Evolutionary conservation across 2,888 invertebrate species (phyloP), one percentile per base, ranked within the genome.

Genomic region (Lucinisca nassula): DNA sequence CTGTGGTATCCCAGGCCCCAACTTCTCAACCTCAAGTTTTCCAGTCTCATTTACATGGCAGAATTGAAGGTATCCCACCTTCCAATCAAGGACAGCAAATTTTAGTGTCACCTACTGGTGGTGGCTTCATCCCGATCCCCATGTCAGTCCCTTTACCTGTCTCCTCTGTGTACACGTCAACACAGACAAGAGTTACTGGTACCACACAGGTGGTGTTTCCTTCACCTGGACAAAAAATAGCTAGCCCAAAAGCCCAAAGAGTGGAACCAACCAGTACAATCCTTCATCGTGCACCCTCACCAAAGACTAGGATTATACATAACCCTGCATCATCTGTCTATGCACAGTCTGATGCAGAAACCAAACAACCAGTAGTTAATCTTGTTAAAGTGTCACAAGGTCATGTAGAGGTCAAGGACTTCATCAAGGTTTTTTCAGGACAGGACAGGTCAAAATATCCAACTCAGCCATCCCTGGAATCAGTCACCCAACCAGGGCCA

Each of bases 401-500:
- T 35, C 35, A 67, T 3, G 30, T 10, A 12, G 35, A 67, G 35
- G 67, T 35, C 4, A 67, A 67, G 35, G 67, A 67, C 32, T 17
- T 35, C 3, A 58, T 80, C 3, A 79, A 77, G 55, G 84, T 77
- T 14, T 84, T 40, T 55, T 72, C 84, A 21, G 37, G 61, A n/a
- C 70, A 58, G 24, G 84, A 84, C 38, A 24, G 32, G 17, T 24
- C 70, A 6, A 79, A 49, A 10, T 76, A 78, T 49, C 17, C 74
- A 21, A 51, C 49, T 0, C 24, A 67, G 4, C 55, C 84, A 72
- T 51, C 79, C 30, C 30, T 70, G 51, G 51, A 76, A 14, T 85
- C 87, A 1, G 80, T 87, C 14, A 87, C 89, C 3, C 78, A 87
- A 55, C 79, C 89, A 24, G 89, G 89, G 14, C 89, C 89, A 21